phyloP scores from a whole-genome alignment of 2,888 invertebrate species.

The Pterostichus madidus region DNA sequence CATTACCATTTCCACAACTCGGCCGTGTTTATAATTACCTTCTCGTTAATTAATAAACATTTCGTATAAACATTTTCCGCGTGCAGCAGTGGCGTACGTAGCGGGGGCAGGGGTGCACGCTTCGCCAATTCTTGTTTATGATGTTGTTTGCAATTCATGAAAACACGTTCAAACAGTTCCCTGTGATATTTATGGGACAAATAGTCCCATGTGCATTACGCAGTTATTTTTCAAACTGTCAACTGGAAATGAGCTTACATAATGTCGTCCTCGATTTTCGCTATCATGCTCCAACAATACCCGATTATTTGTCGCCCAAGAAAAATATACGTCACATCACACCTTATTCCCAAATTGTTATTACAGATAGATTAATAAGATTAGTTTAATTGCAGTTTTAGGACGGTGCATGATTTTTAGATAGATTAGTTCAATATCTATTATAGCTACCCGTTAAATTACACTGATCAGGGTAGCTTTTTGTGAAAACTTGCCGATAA shows the following conservation, averaged over 20 bases:
- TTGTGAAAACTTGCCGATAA: no score
- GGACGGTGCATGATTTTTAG: no score
- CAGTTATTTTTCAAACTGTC: slow-evolving; percentile 56
- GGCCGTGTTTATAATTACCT: slow-evolving; percentile 52
- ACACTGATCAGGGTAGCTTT: no score
- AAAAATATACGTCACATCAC: slow-evolving; percentile 1
- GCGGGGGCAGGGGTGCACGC: background rate
- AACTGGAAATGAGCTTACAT: slow-evolving; percentile 58
- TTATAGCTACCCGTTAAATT: no score
- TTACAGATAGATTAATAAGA: no score
- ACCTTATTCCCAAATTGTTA: background rate
- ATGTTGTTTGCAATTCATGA: slow-evolving; percentile 50
- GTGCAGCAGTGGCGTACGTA: background rate
- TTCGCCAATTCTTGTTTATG: slow-evolving; percentile 58
- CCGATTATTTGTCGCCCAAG: slow-evolving; percentile 31
- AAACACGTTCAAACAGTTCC: slow-evolving; percentile 46
- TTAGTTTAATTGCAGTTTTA: no score
- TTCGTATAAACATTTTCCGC: slow-evolving; percentile 32
- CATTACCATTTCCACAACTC: slow-evolving; percentile 10
- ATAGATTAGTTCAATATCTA: no score
- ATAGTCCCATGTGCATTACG: slow-evolving; percentile 57
- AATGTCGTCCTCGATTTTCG: slow-evolving; percentile 44
- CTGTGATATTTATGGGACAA: slow-evolving; percentile 52
- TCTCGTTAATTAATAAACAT: slow-evolving; percentile 56
- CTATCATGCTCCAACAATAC: slow-evolving; percentile 20